Conservation (phyloP, 2,113 vertebrate species). For the Strix aluco region DNA sequence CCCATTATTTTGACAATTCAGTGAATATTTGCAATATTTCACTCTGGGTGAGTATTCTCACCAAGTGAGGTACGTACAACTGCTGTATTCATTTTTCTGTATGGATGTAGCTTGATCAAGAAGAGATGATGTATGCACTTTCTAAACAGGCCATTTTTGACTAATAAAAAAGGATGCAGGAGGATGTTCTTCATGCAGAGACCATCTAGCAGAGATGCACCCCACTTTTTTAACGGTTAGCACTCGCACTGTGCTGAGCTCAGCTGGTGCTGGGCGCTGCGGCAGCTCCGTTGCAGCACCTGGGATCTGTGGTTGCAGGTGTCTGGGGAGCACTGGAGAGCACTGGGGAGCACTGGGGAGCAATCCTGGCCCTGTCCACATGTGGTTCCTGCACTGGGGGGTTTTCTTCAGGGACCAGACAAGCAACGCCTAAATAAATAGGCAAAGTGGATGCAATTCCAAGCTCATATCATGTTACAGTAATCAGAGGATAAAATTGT, state of each 20-base stretch:
- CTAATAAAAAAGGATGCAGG: neutral
- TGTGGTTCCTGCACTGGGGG: neutral
- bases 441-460: conserved; percentile 28
- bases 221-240: neutral
- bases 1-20: conserved; percentile 36
- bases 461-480: conserved; percentile 25
- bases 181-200: neutral
- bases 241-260: neutral
- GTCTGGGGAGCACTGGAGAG: neutral
- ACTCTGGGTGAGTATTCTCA: neutral
- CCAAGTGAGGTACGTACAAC: neutral
- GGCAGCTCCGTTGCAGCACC: neutral
- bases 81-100: neutral
- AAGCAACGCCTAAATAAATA: neutral
- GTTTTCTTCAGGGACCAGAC: neutral
- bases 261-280: neutral
- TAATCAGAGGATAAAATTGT: conserved; percentile 60
- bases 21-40: neutral
- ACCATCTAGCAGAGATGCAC: neutral
- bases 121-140: neutral
- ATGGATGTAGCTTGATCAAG: neutral
- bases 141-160: neutral
- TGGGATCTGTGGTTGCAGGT: neutral
- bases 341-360: neutral
- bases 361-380: neutral